Evolutionary conservation across 2,888 invertebrate species (phyloP), one percentile per base, ranked within the genome.

Genomic region (Volucella bombylans): DNA sequence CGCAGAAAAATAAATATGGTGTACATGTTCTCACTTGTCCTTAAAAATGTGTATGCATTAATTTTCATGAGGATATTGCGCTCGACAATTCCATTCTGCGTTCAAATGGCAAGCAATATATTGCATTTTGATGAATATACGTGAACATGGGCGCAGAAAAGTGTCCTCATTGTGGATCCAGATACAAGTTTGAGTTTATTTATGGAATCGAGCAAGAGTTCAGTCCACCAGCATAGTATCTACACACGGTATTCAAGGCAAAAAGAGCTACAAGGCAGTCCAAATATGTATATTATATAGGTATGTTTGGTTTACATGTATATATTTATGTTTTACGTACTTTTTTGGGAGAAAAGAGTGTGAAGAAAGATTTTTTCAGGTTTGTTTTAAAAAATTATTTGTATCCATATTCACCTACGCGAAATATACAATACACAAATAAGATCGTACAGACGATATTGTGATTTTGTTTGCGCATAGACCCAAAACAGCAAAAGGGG

Each of bases 41-140:
- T 67, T 31, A 76, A 65, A 76, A 67, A 76, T 76, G 67, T 76
- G 67, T 50, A 59, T 57, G 41, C 67, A 76, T 67, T 67, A 76
- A 76, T 76, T 59, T 49, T 50, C 49, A 12, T 41, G 49, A 50
- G 49, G 59, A 59, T 67, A 76, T 76, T 76, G 71, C 15, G 47
- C 57, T 67, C 61, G 50, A 61, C 67, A 59, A 54, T 76, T 59
- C 59, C 50, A 71, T 71, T 41, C 23, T 41, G 4, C 18, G n/a
- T 61, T 71, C 41, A 71, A 71, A 71, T 50, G 59, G 41, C 49
- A 61, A 61, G 50, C 49, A 43, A 61, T 61, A 43, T 52, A 61
- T 23, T 23, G 18, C 2, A 23, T 71, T 61, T 61, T 50, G 23
- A 43, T 12, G 55, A 57, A 57, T 57, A 47, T 14, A 50, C 15